Conservation (phyloP, 2,797 vertebrate genomes). For the Cephalopachus bancanus region DNA sequence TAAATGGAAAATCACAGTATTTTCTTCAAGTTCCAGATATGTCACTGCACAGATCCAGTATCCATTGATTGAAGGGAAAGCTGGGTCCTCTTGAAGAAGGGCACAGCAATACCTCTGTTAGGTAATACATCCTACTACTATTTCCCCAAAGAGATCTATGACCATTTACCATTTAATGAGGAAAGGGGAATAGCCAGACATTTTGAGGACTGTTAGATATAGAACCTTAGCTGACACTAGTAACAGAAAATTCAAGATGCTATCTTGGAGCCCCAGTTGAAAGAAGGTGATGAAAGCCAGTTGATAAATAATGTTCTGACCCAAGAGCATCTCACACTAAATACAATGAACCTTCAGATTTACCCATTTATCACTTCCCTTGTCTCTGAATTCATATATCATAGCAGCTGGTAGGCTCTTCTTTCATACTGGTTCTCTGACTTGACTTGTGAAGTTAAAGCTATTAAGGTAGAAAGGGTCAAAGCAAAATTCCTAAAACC, state of each 20-base stretch:
- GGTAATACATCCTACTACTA: background rate
- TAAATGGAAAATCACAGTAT: conserved; percentile 8
- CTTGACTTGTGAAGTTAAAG: background rate
- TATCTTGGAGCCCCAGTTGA: background rate
- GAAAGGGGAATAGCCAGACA: background rate
- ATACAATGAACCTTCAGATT: background rate
- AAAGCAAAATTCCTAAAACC: background rate
- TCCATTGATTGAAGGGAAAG: background rate
- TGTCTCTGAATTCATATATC: background rate
- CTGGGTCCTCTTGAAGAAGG: background rate
- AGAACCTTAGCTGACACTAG: background rate
- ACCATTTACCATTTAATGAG: background rate
- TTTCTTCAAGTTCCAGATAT: background rate
- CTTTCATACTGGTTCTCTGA: background rate
- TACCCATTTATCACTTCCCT: background rate
- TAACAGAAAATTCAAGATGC: background rate
- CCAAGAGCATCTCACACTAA: background rate
- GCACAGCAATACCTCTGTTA: background rate
- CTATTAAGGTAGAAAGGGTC: background rate
- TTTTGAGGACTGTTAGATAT: background rate
- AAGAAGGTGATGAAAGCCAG: background rate
- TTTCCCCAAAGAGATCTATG: background rate
- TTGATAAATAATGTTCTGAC: background rate
- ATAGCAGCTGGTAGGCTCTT: background rate
- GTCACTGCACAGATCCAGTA: background rate